phyloP scores from a whole-genome alignment of 2,888 invertebrate genomes.

The Pseudococcus longispinus region DNA sequence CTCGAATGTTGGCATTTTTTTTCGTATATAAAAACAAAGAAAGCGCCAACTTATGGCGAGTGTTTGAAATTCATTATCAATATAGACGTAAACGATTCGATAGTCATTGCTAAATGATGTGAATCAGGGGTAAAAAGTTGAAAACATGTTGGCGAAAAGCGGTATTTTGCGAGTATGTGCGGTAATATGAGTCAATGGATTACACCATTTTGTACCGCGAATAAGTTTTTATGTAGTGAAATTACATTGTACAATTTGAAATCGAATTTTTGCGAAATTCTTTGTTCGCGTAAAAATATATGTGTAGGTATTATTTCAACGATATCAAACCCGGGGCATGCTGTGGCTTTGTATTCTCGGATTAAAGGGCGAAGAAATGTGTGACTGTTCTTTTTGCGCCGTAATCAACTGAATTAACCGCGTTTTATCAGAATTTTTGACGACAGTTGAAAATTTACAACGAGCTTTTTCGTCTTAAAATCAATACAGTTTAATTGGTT shows the following conservation, averaged over 20 bases:
- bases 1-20: not conserved
- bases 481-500: too few relatives aligned
- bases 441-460: not conserved
- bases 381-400: not conserved
- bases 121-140: not conserved
- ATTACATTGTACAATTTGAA: not conserved
- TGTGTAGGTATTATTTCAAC: not conserved
- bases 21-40: not conserved
- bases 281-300: not conserved
- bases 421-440: not conserved
- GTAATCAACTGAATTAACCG: not conserved
- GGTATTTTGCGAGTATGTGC: not conserved
- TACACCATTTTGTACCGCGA: not conserved
- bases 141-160: not conserved
- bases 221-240: not conserved
- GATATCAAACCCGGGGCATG: not conserved
- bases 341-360: not conserved
- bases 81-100: not conserved
- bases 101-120: not conserved
- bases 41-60: not conserved
- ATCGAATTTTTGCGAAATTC: conserved; percentile 2
- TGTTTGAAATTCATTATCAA: not conserved
- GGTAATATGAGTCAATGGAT: not conserved
- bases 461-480: not conserved
- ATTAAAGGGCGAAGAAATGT: not conserved